Evolutionary conservation across 2,113 vertebrate species (phyloP), one percentile per base, ranked within the genome.

Genomic region (Anolis carolinensis): DNA sequence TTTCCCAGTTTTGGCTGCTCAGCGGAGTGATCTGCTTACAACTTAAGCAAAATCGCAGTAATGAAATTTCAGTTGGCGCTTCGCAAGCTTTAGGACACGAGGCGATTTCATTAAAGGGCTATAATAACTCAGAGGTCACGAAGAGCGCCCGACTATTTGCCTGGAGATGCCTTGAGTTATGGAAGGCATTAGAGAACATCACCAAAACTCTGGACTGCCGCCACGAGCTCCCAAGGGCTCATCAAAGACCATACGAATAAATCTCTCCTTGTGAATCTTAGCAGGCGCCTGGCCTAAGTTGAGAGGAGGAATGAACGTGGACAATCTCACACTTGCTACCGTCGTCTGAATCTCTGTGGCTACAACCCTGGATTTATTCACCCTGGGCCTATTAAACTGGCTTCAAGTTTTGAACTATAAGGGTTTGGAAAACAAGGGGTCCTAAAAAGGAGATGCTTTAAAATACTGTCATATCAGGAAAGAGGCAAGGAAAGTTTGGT

Each of bases 1-100:
- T 27, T 68, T 70, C 10, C 9, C n/a, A 59, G 23, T 36, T 39
- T 52, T 5, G 8, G 20, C 65, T 67, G 27, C 65, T 67, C 21
- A 67, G 27, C 23, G 8, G 65, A 23, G 30, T 67, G 65, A 87
- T 86, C 89, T 30, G 1, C 81, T 94, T 91, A 34, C 39, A 80
- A 90, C 82, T 88, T 86, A 5, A 88, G 7, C 11, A 11, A 11
- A 82, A 63, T 84, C 39, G 20, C 71, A 1, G 78, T 92, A 92
- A 87, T 91, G 85, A 93, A 93, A 93, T 86, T 34, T 88, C 88
- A 84, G 79, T 59, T 36, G 89, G 84, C 67, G 36, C 39, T 83
- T 88, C n/a, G 59, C 85, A 90, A 32, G 48, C 34, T 86, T 94
- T 93, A 83, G 83, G 59, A 84, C 63, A 90, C 83, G 77, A 89